Percentiles rank a stretch among this genome's conserved stretches.
phyloP scores from a whole-genome alignment of 2,888 invertebrate genomes.

The Proisotoma minuta region DNA sequence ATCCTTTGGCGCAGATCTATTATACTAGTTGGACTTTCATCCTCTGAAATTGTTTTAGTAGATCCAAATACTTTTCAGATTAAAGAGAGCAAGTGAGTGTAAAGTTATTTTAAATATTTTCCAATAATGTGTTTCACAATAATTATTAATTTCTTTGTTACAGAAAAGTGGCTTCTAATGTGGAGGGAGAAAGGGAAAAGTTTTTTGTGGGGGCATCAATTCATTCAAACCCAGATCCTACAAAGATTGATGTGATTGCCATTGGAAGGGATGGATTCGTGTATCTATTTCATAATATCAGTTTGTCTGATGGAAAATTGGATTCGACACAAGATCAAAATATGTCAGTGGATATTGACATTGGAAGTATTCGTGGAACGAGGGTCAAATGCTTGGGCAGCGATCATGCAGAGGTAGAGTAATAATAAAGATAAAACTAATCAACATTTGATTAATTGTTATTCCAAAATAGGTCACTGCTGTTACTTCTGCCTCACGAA shows the following conservation, averaged over 20 bases:
- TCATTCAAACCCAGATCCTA: slow-evolving; percentile 37
- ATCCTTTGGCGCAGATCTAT: slow-evolving; percentile 43
- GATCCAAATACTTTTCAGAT: slow-evolving; percentile 33
- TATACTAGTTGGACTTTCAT: slow-evolving; percentile 35
- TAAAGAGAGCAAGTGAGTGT: slow-evolving; percentile 14
- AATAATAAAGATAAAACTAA: neutral
- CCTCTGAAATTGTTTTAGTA: slow-evolving; percentile 35
- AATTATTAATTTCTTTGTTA: neutral
- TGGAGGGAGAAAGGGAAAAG: neutral
- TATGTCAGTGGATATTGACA: slow-evolving; percentile 34
- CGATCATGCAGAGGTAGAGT: neutral
- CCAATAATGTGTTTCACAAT: neutral
- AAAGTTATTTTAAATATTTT: neutral
- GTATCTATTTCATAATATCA: slow-evolving; percentile 25
- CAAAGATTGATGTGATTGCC: slow-evolving; percentile 34
- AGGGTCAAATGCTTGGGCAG: neutral
- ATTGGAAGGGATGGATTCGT: slow-evolving; percentile 24
- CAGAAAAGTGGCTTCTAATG: neutral
- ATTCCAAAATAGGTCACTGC: slow-evolving; percentile 18
- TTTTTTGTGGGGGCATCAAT: slow-evolving; percentile 39
- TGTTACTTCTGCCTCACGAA: slow-evolving; percentile 26
- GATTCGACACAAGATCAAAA: slow-evolving; percentile 39
- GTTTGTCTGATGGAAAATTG: slow-evolving; percentile 29
- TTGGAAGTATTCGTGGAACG: slow-evolving; percentile 29
- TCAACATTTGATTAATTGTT: neutral